Evolutionary conservation across 2,113 vertebrate species (phyloP), one percentile per base, ranked within the genome.

Genomic region (Xiphophorus hellerii): DNA sequence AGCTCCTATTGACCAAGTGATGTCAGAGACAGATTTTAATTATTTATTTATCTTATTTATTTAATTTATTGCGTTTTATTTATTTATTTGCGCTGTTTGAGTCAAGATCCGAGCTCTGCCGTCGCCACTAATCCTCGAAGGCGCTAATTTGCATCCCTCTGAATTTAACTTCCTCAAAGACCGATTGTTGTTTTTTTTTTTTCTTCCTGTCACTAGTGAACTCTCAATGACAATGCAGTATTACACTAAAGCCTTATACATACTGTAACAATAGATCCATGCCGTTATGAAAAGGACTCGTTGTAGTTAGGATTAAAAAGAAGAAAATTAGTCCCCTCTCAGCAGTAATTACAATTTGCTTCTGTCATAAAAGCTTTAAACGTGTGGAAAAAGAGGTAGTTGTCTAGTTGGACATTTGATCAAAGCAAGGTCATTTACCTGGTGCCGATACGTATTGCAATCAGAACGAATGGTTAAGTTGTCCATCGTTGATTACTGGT

Each of bases 41-140:
- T 62, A 89, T 62, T 27, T 92, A 85, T 89, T 84, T 89, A 72
- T 86, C 66, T 37, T 78, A 80, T 86, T 61, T 72, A 70, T 80
- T 77, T 86, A 84, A 75, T 86, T 82, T 79, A 73, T 75, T 72
- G 67, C 78, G 80, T 84, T 48, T 37, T 37, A 37, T 37, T 11
- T 48, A 84, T 91, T 87, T 82, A 82, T 87, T 84, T 64, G 82
- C 90, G 80, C 81, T 28, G 82, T 87, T 87, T 87, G 81, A 81
- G 58, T 81, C 86, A 84, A 92, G 89, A 92, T 91, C 87, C 82
- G 88, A 92, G 91, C 92, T 92, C 91, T 90, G 66, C 65, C 83
- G 66, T 80, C 74, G 83, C 82, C 82, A 77, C 82, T 33, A 79
- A 80, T 82, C 66, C 73, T 76, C 76, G n/a, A 65, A 81, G 74